phyloP scores from a whole-genome alignment of 2,888 invertebrate species.

The Mactromeris polynyma region DNA sequence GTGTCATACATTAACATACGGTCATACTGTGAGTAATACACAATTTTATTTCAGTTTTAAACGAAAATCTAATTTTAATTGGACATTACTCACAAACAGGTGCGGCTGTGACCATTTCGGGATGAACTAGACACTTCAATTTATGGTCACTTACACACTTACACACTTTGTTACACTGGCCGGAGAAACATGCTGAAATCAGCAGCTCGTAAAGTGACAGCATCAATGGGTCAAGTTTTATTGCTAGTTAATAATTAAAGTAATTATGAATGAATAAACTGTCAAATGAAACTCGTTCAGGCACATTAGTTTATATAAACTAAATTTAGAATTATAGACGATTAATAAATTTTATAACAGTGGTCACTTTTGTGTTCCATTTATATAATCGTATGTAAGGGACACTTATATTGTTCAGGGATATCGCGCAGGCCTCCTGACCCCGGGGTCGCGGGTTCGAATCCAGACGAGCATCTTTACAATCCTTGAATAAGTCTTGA shows the following conservation, averaged over 20 bases:
- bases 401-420: too few relatives aligned
- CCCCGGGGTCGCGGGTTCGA: too few relatives aligned
- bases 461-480: too few relatives aligned
- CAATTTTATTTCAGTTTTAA: conserved; percentile 12
- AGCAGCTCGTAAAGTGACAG: background rate
- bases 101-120: background rate
- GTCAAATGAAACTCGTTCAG: background rate
- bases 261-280: background rate
- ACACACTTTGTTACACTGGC: background rate
- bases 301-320: background rate
- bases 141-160: background rate
- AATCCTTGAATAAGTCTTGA: too few relatives aligned
- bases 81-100: background rate
- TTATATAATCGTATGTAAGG: background rate
- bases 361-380: background rate
- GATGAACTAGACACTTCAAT: background rate
- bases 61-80: conserved; percentile 24
- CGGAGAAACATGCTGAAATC: background rate
- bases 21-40: background rate
- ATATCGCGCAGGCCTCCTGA: too few relatives aligned
- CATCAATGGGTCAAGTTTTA: background rate
- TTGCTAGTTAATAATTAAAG: background rate
- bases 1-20: background rate
- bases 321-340: background rate
- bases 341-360: background rate